A percentile compares a stretch with the other conserved stretches of the same genome.
These are phyloP conservation scores for Lasioglossum lativentre DNA, from an alignment of 2,888 invertebrate genomes.

Conservation along the genomic window DNA sequence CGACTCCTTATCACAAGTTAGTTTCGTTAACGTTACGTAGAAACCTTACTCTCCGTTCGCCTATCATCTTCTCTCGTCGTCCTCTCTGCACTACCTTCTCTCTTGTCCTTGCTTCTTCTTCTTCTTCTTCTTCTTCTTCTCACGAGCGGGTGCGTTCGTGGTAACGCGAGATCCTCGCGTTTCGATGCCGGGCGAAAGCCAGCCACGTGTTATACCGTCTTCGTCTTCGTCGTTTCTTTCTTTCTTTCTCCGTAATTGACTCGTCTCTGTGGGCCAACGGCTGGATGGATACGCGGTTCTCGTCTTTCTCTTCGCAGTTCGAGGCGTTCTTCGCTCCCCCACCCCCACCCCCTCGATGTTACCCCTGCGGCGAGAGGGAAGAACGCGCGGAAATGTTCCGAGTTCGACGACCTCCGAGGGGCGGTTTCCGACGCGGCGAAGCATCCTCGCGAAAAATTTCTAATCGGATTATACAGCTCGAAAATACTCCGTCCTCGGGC, in stretches of 20 bases:
- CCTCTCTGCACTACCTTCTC: not conserved
- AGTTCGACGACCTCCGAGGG: conserved; percentile 16
- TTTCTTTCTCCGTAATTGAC: conserved; percentile 61
- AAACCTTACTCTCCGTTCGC: conserved; percentile 33
- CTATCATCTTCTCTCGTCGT: not conserved
- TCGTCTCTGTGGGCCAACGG: conserved; percentile 59
- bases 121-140: too few species aligned
- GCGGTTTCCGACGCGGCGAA: conserved; percentile 18
- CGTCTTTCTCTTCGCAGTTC: conserved; percentile 27
- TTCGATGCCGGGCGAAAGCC: conserved; percentile 31
- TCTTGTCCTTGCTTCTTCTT: not conserved
- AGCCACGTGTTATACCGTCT: conserved; percentile 13
- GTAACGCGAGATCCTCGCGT: conserved; percentile 27
- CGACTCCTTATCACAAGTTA: conserved; percentile 80
- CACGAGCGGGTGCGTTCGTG: conserved; percentile 30
- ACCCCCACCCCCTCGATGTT: not conserved
- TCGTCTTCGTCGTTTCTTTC: conserved; percentile 30
- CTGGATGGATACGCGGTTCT: conserved; percentile 56
- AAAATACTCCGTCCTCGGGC: not conserved
- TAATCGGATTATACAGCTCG: not conserved
- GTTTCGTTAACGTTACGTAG: conserved; percentile 65
- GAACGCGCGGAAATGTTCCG: conserved; percentile 26
- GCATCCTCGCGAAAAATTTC: not conserved
- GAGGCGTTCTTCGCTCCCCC: not conserved
- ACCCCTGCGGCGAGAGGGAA: conserved; percentile 4